A percentile compares a stretch with the other conserved stretches of the same genome.
Conservation (phyloP, 2,113 vertebrate species). For the Mohoua ochrocephala region DNA sequence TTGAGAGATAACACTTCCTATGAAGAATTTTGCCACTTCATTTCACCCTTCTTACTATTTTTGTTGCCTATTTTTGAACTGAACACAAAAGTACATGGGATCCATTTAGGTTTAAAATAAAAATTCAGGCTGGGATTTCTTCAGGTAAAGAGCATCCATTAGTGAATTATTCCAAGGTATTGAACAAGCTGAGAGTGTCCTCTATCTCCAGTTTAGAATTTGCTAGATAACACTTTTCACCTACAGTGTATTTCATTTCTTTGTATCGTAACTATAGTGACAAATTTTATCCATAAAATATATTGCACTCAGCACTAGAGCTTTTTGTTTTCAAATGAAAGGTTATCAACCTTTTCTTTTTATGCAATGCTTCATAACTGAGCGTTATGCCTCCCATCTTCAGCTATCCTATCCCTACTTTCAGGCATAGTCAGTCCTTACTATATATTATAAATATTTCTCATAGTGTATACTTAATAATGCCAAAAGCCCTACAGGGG, state of each 20-base stretch:
- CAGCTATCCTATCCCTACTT: neutral
- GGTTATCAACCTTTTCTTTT: conserved; percentile 1
- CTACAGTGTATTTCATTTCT: neutral
- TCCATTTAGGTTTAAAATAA: neutral
- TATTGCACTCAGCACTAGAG: neutral
- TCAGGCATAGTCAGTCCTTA: neutral
- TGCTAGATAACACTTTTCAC: neutral
- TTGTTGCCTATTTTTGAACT: neutral
- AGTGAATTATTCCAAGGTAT: neutral
- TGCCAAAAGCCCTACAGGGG: neutral
- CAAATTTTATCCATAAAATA: conserved; percentile 7
- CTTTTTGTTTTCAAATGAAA: conserved; percentile 31
- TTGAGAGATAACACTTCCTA: neutral
- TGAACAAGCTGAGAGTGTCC: neutral
- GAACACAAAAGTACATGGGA: neutral
- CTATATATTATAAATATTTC: neutral
- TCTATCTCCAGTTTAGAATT: neutral
- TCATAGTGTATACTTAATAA: neutral
- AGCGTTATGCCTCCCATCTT: neutral
- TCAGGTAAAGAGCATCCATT: neutral
- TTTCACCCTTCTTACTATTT: neutral
- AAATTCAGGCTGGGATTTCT: neutral
- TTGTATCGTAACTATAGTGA: neutral
- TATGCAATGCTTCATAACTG: neutral
- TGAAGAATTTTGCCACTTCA: neutral